Evolutionary conservation across 2,113 vertebrate genomes (phyloP).

Genomic region (Benitochromis conjunctus): DNA sequence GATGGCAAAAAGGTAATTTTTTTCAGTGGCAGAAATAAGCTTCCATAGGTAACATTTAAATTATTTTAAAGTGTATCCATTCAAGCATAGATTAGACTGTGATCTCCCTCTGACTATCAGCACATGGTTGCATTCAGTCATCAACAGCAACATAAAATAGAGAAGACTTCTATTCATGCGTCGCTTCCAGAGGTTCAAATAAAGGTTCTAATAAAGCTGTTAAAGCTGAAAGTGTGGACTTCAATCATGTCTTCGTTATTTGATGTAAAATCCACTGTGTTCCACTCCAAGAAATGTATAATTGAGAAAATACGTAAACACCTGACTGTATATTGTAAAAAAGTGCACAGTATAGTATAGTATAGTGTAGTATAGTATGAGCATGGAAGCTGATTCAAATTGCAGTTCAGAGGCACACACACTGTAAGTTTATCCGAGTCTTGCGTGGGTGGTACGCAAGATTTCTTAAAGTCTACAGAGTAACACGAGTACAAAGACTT

Average conservation of each 20-base stretch:
- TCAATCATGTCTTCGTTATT: no score
- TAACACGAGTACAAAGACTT: conserved; percentile 46
- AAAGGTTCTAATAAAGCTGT: not conserved
- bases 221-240: no score
- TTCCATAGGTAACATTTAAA: not conserved
- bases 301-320: no score
- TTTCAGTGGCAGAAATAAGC: not conserved
- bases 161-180: not conserved
- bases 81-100: not conserved
- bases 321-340: not conserved
- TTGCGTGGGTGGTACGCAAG: not conserved
- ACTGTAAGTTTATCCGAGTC: conserved; percentile 29
- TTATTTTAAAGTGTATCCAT: not conserved
- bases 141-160: no score
- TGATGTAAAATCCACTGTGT: no score
- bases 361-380: not conserved
- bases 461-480: conserved; percentile 20
- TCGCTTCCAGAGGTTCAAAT: not conserved
- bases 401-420: not conserved
- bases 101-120: not conserved
- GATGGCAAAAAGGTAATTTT: fast-evolving
- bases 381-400: not conserved
- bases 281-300: no score
- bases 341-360: not conserved
- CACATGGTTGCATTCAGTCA: not conserved